These are phyloP conservation scores for Mirounga angustirostris DNA, from an alignment of 2,113 vertebrate genomes.

Conservation along the genomic window DNA sequence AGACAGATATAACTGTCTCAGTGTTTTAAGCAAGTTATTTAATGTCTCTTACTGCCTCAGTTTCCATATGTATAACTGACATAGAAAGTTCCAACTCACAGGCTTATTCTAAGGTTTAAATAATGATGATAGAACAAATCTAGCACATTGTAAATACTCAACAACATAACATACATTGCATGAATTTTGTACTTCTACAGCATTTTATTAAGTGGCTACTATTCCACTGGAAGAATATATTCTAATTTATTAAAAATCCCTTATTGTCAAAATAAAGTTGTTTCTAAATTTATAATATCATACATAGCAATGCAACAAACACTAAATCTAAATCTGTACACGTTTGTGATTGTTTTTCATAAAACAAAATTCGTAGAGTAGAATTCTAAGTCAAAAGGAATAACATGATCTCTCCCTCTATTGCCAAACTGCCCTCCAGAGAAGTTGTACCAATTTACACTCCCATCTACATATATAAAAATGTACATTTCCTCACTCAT, in stretches of 20 bases:
- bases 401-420: not conserved
- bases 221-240: conserved; percentile 29
- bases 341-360: not conserved
- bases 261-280: conserved; percentile 21
- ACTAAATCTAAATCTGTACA: conserved; percentile 48
- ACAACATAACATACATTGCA: not conserved
- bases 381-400: conserved; percentile 38
- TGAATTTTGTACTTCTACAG: not conserved
- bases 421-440: not conserved
- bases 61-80: not conserved
- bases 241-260: conserved; percentile 30
- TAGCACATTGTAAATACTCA: not conserved
- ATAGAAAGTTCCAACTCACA: not conserved
- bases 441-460: conserved; percentile 37
- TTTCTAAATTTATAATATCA: conserved; percentile 44
- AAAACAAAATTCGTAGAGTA: conserved; percentile 24
- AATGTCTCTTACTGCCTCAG: not conserved
- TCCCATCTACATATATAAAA: conserved; percentile 3
- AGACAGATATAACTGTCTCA: conserved; percentile 3
- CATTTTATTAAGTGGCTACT: not conserved
- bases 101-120: conserved; percentile 42
- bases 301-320: conserved; percentile 32
- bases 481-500: not conserved
- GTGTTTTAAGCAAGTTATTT: not conserved
- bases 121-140: conserved; percentile 19